phyloP scores from a whole-genome alignment of 2,888 invertebrate genomes.

The Hyppa rectilinea region DNA sequence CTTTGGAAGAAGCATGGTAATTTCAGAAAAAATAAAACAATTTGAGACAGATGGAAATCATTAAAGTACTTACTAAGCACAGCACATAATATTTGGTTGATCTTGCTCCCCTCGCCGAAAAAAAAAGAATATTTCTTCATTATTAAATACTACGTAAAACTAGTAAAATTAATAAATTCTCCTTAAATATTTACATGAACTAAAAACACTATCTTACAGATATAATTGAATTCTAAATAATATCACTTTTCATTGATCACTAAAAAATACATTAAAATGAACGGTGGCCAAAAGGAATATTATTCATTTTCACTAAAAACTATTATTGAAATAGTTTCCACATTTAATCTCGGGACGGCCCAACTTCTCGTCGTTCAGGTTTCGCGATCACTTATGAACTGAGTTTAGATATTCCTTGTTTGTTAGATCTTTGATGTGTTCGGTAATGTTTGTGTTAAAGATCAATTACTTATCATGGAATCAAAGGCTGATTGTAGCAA shows the following conservation, averaged over 20 bases:
- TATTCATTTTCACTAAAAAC: conserved; percentile 29
- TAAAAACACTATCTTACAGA: neutral
- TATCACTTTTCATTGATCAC: conserved; percentile 20
- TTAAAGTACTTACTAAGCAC: conserved; percentile 75
- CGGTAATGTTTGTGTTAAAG: conserved; percentile 17
- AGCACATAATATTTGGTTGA: conserved; percentile 84
- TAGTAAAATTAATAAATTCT: neutral
- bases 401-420: conserved; percentile 12
- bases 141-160: conserved; percentile 7
- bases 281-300: neutral
- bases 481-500: neutral
- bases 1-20: no score
- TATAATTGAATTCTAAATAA: conserved; percentile 1
- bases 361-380: neutral
- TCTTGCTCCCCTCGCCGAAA: conserved; percentile 78
- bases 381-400: conserved; percentile 19
- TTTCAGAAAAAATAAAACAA: neutral
- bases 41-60: neutral
- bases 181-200: neutral
- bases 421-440: neutral
- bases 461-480: conserved; percentile 28
- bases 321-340: conserved; percentile 4
- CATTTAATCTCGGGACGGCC: neutral
- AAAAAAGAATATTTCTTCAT: conserved; percentile 75
- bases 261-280: conserved; percentile 4